Base-by-base conservation (phyloP, 2,888 invertebrate species). In the Caenorhabditis sp. region DNA sequence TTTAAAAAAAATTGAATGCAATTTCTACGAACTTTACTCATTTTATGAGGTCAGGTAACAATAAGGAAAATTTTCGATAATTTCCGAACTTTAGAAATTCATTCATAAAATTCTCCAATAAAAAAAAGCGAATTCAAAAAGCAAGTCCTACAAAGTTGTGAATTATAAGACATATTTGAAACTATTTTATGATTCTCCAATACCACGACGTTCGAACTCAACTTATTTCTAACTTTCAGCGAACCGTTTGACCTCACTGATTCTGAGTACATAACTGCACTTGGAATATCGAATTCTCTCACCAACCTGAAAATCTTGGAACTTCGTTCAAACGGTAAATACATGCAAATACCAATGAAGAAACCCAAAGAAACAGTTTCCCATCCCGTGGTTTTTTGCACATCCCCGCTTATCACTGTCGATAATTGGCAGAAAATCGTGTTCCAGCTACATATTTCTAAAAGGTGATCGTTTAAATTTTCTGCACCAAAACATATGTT, bases 351-450 rank as follows among this genome's bases (percentile, higher is more conserved):
- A 8, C 67, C 67, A 4, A 58, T 67, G 60, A 43, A 62, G 58
- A 8, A 23, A 10, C 20, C 50, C 58, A 21, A 3, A 31, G 31
- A n/a, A 1, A 53, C 21, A 3, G 52, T 21, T n/a, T 38, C 12
- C 26, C 38, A 1, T 26, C 59, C 59, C 4, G 67, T 68, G 1
- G 63, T 68, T 20, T 59, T 68, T 26, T 68, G 67, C 20, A 52
- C 57, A 20, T 62, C 67, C 4, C 67, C 67, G 1, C 63, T 54
- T 25, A 43, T 59, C 2, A 54, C 62, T 23, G 38, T 59, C 5
- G 63, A 68, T 25, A 50, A 68, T 36, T 68, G 67, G 67, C 67
- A 63, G 25, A 17, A 38, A 14, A 62, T 68, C n/a, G 1, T 68
- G 4, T 4, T 53, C 5, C 67, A 68, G n/a, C 20, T 36, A 7